Evolutionary conservation across 2,888 invertebrate species (phyloP).

Genomic region (Chamaedrilus cognettii): DNA sequence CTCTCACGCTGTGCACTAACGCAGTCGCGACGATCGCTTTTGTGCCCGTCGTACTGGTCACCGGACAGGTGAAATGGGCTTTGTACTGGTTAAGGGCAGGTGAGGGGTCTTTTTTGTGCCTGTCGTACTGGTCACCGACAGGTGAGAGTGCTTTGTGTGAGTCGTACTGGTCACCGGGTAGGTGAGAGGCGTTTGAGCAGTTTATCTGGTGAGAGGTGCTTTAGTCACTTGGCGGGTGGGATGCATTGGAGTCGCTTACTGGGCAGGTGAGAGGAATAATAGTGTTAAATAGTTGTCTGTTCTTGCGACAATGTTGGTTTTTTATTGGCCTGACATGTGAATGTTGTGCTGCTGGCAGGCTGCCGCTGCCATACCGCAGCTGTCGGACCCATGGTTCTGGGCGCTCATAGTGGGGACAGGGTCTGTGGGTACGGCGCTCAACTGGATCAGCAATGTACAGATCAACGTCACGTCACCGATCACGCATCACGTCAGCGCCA

Average conservation of each 20-base stretch:
- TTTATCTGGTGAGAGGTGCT: too few species aligned
- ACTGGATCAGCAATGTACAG: slow-evolving; percentile 56
- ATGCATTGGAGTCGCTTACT: too few species aligned
- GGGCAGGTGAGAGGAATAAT: too few species aligned
- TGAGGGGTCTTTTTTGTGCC: slow-evolving; percentile 47
- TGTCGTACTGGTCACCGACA: slow-evolving; percentile 45
- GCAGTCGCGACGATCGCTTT: slow-evolving; percentile 50
- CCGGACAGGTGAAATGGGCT: slow-evolving; percentile 48
- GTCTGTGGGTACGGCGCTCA: slow-evolving; percentile 47
- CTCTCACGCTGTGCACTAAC: slow-evolving; percentile 52
- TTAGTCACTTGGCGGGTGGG: too few species aligned
- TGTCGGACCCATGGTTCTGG: slow-evolving; percentile 43
- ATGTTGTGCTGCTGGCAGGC: too few species aligned
- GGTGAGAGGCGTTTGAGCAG: slow-evolving; percentile 41
- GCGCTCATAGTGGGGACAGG: slow-evolving; percentile 48
- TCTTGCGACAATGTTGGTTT: too few species aligned
- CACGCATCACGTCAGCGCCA: slow-evolving; percentile 58
- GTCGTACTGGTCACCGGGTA: slow-evolving; percentile 53
- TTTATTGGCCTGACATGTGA: too few species aligned
- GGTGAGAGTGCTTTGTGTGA: too few species aligned
- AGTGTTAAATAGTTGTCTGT: too few species aligned
- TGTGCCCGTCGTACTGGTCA: slow-evolving; percentile 48
- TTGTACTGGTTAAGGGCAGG: slow-evolving; percentile 22
- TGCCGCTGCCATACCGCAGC: background rate
- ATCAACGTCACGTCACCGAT: slow-evolving; percentile 58